Evolutionary conservation across 2,888 invertebrate genomes (phyloP), one percentile per base, ranked within the genome.

Genomic region (Pollenia amentaria): DNA sequence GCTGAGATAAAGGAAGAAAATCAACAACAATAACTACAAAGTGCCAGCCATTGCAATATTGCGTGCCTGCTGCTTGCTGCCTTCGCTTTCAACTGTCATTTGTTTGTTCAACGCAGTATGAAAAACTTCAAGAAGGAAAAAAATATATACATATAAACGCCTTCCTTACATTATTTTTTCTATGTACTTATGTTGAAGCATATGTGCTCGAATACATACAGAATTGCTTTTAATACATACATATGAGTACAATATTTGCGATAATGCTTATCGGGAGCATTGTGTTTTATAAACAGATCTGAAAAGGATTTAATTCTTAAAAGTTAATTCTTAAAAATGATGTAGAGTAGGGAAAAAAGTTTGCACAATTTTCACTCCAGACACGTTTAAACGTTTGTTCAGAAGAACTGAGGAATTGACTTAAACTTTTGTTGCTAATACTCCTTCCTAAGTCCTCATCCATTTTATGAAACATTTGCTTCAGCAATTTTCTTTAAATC

Each of bases 31-130:
- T 40, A 38, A 21, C 44, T 65, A 76, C 55, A 48, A 72, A 57
- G 11, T 53, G 64, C 77, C 70, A 75, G 84, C 80, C 76, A 85
- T 80, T 85, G 85, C 78, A 75, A 73, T 67, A 77, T 76, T 82
- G 82, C 86, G 78, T 79, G 82, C 75, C 78, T 86, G 84, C 84
- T 65, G 62, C 38, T 55, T 77, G 60, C 60, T 64, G 60, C 53
- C 57, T 46, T 76, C 51, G 83, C 65, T 78, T 72, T 48, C 79
- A 83, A 77, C 87, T 77, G 80, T 84, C 87, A 84, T 87, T 87
- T 87, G 80, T 87, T 87, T 87, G 77, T 62, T 87, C 55, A 87
- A 81, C 84, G 87, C 87, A 87, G 72, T 65, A 65, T 65, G 62
- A 80, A 72, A 44, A 57, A 55, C 51, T 62, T 72, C 48, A 29